These are phyloP conservation scores for Catostylus mosaicus DNA, from an alignment of 30 jellyfish, hydroid and myxozoan genomes.

Conservation along the genomic window DNA sequence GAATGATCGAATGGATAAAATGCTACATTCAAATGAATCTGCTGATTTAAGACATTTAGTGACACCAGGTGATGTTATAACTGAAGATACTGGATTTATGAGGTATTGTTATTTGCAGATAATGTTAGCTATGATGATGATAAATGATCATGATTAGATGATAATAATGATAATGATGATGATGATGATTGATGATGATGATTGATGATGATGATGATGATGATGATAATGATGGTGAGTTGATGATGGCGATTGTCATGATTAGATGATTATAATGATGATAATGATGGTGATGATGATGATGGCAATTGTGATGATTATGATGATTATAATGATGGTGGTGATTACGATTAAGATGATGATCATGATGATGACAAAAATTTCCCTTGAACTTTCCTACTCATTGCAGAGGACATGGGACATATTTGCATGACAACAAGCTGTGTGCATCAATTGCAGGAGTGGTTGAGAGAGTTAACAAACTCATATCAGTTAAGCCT, in stretches of 20 bases:
- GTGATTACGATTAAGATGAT: neutral
- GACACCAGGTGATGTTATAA: conserved; percentile 94
- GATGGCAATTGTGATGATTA: neutral
- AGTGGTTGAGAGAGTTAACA: conserved; percentile 95
- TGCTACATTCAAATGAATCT: conserved; percentile 21
- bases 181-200: neutral
- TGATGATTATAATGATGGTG: neutral
- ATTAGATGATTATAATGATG: too few species aligned
- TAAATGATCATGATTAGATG: neutral
- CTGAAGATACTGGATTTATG: conserved; percentile 98
- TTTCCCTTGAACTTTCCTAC: neutral
- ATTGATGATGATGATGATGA: neutral
- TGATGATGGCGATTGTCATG: too few species aligned
- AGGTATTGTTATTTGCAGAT: conserved; percentile 29
- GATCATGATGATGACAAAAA: neutral
- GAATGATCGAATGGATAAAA: neutral
- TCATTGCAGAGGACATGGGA: conserved; percentile 95
- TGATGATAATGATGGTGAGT: too few species aligned
- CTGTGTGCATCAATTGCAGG: conserved; percentile 99
- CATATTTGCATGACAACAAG: conserved; percentile 75
- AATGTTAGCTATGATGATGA: neutral
- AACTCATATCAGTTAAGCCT: conserved; percentile 90
- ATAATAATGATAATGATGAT: neutral
- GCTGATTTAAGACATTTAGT: conserved; percentile 84
- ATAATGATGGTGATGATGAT: neutral